Conservation (phyloP, 2,113 vertebrate species). For the Poeciliopsis prolifica region DNA sequence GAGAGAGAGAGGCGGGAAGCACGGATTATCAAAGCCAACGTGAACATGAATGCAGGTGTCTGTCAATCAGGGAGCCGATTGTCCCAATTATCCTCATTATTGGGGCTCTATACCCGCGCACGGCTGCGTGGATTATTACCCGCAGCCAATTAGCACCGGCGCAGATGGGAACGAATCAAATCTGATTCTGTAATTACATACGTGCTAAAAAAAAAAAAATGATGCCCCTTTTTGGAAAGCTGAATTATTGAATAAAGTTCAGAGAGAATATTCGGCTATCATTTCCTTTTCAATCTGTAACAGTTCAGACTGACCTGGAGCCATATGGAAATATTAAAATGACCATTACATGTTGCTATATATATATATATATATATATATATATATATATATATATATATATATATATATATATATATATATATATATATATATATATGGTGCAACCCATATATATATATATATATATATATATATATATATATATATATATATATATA, state of each 20-base stretch:
- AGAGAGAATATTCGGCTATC: background rate
- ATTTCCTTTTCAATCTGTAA: background rate
- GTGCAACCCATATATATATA: too few species aligned
- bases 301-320: background rate
- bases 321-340: too few species aligned
- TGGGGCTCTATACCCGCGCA: background rate
- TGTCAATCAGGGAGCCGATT: constrained; percentile 36
- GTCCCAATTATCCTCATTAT: constrained; percentile 32
- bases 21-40: constrained; percentile 45
- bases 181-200: background rate
- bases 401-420: too few species aligned
- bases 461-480: too few species aligned
- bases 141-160: constrained; percentile 1
- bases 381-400: too few species aligned
- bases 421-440: too few species aligned
- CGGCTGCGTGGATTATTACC: constrained; percentile 8
- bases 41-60: constrained; percentile 46
- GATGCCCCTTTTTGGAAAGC: background rate
- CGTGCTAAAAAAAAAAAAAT: background rate
- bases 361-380: too few species aligned
- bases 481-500: too few species aligned
- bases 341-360: too few species aligned
- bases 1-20: constrained; percentile 47
- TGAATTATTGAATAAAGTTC: background rate
- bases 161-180: constrained; percentile 5